Evolutionary conservation across 2,113 vertebrate genomes (phyloP), one percentile per base, ranked within the genome.

Genomic region (Charadrius vociferus): DNA sequence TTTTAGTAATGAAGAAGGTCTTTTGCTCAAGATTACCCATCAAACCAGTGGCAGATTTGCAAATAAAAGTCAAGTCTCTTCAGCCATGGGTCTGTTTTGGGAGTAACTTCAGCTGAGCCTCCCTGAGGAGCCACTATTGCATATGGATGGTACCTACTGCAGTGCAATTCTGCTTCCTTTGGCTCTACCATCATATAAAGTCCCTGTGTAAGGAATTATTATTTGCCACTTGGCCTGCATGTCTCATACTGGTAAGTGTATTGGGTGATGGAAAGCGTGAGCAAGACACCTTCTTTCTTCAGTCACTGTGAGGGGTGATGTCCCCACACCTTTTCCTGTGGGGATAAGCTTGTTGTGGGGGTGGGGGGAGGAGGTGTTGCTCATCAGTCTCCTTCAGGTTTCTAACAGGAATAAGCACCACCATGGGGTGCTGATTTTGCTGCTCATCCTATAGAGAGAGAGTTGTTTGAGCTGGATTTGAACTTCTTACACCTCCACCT

Each of bases 351-450:
- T 45, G 7, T 45, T 74, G 23, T 43, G 45, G 24, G 18, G 14
- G 1, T 2, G 0, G 39, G 27, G 13, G 12, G 36, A 79, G 50
- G 41, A 49, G 30, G 10, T 11, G 7, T 19, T 3, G 3, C 10
- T 89, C 18, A 30, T 84, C 62, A 41, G 10, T 18, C 26, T 72
- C 62, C 32, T 71, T 86, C 13, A 56, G 37, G 7, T 37, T 88
- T 68, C 39, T 43, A 52, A 0, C 12, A 77, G 34, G 29, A 94
- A 41, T 3, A 23, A 23, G 21, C 26, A 71, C 4, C 30, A 49
- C 47, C 6, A 3, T 7, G 6, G 11, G 18, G 14, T 45, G 24
- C 8, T 30, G 9, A 23, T 61, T 77, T 61, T 88, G 27, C 30
- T 45, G 14, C 10, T 90, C 5, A 32, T 84, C n/a, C 29, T 29